phyloP scores from a whole-genome alignment of 2,113 vertebrate genomes.

The Chaetodon trifascialis region DNA sequence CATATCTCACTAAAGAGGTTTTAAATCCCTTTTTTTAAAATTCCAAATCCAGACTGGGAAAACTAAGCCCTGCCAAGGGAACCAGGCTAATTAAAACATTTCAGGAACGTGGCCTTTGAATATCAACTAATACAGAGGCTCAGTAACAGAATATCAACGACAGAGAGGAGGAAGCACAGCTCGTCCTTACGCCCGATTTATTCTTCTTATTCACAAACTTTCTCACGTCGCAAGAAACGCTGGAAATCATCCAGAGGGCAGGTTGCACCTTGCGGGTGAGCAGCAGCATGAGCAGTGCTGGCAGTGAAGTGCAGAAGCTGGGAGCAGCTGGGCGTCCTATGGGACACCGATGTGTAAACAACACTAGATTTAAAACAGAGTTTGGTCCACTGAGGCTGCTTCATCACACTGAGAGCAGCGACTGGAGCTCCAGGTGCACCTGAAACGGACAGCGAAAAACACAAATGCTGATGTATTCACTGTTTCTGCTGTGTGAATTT shows the following conservation, averaged over 20 bases:
- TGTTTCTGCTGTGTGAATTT: no score
- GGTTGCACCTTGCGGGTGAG: not conserved
- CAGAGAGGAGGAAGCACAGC: not conserved
- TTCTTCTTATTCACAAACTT: not conserved
- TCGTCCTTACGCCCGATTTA: not conserved
- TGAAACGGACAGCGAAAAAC: no score
- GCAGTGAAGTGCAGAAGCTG: not conserved
- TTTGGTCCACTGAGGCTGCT: not conserved
- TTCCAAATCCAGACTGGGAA: not conserved
- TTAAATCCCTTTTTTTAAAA: not conserved
- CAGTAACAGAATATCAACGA: conserved; percentile 1
- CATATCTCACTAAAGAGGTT: not conserved
- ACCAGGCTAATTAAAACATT: conserved; percentile 16
- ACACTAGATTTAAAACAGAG: not conserved
- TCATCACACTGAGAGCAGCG: not conserved
- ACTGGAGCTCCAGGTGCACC: no score
- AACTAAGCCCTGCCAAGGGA: not conserved
- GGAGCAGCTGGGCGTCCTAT: not conserved
- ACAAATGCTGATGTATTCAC: no score
- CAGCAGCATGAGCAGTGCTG: not conserved
- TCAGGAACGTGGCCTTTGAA: not conserved
- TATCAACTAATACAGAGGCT: not conserved
- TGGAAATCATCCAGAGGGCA: not conserved
- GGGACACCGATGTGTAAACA: conserved; percentile 6
- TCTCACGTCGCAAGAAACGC: not conserved